Evolutionary conservation across 2,888 invertebrate species (phyloP), one percentile per base, ranked within the genome.

Genomic region (Euzophera pinguis): DNA sequence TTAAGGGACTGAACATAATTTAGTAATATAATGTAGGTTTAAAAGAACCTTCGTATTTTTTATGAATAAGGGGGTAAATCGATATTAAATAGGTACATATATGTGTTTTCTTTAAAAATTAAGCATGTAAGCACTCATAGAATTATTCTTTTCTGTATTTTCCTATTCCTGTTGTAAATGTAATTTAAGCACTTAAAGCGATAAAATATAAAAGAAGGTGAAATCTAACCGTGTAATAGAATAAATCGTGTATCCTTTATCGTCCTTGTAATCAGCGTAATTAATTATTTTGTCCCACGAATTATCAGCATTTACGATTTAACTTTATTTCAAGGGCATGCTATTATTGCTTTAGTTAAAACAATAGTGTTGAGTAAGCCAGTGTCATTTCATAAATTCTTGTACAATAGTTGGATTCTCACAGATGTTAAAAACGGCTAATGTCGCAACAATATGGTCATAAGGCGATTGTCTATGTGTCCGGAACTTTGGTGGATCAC

Each of bases 301-400:
- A 43, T 43, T 45, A 50, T 50, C 42, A 22, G 16, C 42, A 16
- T 17, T 34, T 34, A 32, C 12, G 56, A 64, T 64, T 60, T 54
- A 58, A 55, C 52, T 54, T 60, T 56, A 51, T 58, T 70, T 68
- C 76, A 76, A 75, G 76, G 76, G 73, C 69, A 60, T 51, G 60
- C 7, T 32, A 32, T 56, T 67, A 63, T 61, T 64, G 61, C 58
- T 53, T 69, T 65, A 58, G 55, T 63, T 67, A 60, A 77, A 71
- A 84, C 84, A 84, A 84, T 84, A 59, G 78, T 45, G 67, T 84
- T 78, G 65, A 55, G 78, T 61, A 84, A 84, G 59, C 63, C 59
- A 67, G 68, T 80, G 78, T 80, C 81, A 77, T 80, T 81, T 81
- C 79, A 78, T 73, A 76, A 75, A 78, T 55, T 59, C 53, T 65